These are phyloP conservation scores for Conus canariensis DNA, from an alignment of 2,888 invertebrate genomes.

Conservation along the genomic window DNA sequence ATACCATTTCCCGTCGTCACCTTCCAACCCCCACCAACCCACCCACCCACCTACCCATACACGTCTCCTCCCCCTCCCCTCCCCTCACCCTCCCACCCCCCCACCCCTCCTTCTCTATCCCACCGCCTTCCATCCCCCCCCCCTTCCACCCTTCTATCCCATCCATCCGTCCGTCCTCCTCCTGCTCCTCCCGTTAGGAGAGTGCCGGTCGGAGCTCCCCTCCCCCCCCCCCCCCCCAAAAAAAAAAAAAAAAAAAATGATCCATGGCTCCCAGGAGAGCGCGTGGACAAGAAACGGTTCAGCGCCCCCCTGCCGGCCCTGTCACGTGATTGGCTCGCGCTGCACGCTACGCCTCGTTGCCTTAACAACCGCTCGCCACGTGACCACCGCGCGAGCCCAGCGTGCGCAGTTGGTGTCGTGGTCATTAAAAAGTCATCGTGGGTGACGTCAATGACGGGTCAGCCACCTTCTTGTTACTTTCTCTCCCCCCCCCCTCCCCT, in stretches of 20 bases:
- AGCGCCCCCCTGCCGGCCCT: too few relatives aligned
- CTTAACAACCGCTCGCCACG: slow-evolving; percentile 21
- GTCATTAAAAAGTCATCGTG: slow-evolving; percentile 9
- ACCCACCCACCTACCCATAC: too few relatives aligned
- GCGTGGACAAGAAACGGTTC: neutral
- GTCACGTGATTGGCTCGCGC: slow-evolving; percentile 29
- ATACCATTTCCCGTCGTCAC: too few relatives aligned
- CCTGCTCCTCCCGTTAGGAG: too few relatives aligned
- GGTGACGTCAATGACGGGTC: neutral
- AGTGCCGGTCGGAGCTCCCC: too few relatives aligned
- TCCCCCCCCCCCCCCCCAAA: neutral
- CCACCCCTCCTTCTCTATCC: neutral
- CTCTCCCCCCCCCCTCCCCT: neutral
- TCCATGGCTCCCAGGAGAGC: slow-evolving; percentile 3
- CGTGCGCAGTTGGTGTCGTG: neutral
- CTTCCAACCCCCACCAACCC: neutral
- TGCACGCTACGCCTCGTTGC: slow-evolving; percentile 12
- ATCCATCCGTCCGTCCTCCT: neutral
- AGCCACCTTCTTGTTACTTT: neutral
- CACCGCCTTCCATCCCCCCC: neutral
- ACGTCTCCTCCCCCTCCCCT: neutral
- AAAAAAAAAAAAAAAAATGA: neutral
- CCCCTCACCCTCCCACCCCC: neutral
- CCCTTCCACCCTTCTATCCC: neutral
- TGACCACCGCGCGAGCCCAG: neutral